These are phyloP conservation scores for Pimpla rufipes DNA, from an alignment of 2,888 invertebrate genomes.

Conservation along the genomic window DNA sequence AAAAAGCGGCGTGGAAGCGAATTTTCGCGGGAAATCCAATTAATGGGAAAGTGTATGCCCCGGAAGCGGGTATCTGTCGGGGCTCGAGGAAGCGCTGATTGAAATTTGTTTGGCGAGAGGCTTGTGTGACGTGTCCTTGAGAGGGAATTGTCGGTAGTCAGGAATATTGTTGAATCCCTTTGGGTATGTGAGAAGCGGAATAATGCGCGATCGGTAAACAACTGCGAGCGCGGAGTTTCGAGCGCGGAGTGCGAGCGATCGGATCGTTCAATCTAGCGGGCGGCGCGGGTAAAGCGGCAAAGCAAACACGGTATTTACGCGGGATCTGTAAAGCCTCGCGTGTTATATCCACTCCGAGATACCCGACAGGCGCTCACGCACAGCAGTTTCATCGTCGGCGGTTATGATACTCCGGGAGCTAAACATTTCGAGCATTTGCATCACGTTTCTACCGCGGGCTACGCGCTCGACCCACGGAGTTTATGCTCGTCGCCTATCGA, in stretches of 20 bases:
- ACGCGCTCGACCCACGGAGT: slow-evolving; percentile 34
- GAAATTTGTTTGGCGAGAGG: background rate
- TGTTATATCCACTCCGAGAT: slow-evolving; percentile 17
- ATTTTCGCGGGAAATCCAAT: background rate
- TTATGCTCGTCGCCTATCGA: slow-evolving; percentile 61
- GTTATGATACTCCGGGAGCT: slow-evolving; percentile 46
- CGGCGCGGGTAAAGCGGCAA: background rate
- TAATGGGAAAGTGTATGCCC: background rate
- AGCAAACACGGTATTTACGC: slow-evolving; percentile 47
- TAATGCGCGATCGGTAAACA: background rate
- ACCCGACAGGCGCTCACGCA: slow-evolving; percentile 3
- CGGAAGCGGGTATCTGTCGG: background rate
- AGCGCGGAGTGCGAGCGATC: background rate
- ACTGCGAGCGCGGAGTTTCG: background rate
- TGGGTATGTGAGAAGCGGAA: slow-evolving; percentile 19
- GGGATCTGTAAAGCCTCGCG: background rate
- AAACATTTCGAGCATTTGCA: slow-evolving; percentile 65
- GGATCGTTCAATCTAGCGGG: slow-evolving; percentile 8
- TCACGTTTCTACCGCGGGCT: slow-evolving; percentile 37
- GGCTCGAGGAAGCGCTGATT: background rate
- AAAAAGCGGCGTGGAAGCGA: no score
- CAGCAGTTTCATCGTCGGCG: slow-evolving; percentile 61
- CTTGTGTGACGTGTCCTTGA: background rate
- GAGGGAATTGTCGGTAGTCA: background rate
- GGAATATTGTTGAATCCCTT: background rate